phyloP scores from a whole-genome alignment of 2,113 vertebrate genomes.

The Ciconia maguari region DNA sequence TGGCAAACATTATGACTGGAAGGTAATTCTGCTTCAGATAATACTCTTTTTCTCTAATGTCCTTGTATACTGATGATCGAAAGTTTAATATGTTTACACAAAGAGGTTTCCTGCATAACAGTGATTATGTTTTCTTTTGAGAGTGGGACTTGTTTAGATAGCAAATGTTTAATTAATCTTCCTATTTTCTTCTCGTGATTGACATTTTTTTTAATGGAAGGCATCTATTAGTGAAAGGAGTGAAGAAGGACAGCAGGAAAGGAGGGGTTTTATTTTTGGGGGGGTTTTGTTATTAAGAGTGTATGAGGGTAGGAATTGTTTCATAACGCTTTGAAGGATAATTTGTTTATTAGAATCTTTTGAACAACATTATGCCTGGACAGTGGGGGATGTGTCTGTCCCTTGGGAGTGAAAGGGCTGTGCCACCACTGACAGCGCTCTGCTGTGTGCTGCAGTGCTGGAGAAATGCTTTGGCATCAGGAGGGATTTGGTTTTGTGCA shows the following conservation, averaged over 20 bases:
- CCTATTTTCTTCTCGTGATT: background rate
- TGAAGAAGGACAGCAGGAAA: background rate
- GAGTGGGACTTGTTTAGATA: background rate
- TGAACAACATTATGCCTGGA: background rate
- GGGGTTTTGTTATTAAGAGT: background rate
- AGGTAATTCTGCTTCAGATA: background rate
- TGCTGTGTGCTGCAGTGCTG: background rate
- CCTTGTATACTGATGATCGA: background rate
- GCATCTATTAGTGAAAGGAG: background rate
- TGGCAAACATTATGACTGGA: background rate
- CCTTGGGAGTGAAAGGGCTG: background rate
- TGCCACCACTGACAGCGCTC: fast-evolving
- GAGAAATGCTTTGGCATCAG: too few relatives aligned
- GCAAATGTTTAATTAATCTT: background rate
- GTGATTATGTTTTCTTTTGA: background rate
- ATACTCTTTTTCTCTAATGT: background rate
- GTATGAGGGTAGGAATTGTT: background rate
- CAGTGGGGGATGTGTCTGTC: fast-evolving
- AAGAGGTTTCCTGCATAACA: background rate
- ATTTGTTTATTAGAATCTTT: background rate
- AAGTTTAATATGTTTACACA: background rate
- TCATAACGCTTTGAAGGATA: background rate
- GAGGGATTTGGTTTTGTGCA: background rate
- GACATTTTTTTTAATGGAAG: background rate
- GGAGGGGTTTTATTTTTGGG: fast-evolving